These are phyloP conservation scores for Anorthoa munda DNA, from an alignment of 2,888 invertebrate genomes.

Conservation along the genomic window DNA sequence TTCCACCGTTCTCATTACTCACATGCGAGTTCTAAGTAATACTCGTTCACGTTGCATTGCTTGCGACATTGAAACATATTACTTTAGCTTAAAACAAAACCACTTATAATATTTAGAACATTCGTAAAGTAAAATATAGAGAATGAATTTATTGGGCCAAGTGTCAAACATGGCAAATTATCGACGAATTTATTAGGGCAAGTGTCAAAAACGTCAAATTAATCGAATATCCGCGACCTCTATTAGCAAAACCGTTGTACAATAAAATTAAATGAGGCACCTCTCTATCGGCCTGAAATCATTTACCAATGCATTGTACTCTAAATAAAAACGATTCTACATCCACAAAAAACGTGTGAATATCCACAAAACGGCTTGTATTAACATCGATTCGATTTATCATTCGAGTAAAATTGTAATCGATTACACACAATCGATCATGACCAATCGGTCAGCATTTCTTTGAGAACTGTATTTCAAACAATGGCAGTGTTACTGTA, in stretches of 20 bases:
- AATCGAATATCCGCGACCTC: constrained; percentile 7
- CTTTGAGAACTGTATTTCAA: constrained; percentile 69
- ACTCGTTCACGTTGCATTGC: constrained; percentile 17
- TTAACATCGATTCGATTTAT: constrained; percentile 71
- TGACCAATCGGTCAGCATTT: constrained; percentile 68
- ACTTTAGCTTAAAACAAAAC: not conserved
- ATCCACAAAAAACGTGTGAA: constrained; percentile 62
- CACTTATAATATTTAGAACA: not conserved
- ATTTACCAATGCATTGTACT: constrained; percentile 24
- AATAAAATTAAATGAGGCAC: constrained; percentile 11
- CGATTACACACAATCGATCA: constrained; percentile 70
- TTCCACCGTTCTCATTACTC: constrained; percentile 74
- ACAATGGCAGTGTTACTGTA: constrained; percentile 72
- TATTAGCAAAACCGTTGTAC: constrained; percentile 15
- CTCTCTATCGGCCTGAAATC: constrained; percentile 23
- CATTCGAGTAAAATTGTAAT: constrained; percentile 66
- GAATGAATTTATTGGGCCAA: not conserved
- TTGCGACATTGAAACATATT: constrained; percentile 7
- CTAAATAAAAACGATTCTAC: constrained; percentile 31
- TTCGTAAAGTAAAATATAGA: not conserved
- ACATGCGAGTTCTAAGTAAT: constrained; percentile 66
- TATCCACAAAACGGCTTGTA: constrained; percentile 42
- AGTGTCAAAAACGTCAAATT: constrained; percentile 5
- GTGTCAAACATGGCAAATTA: constrained; percentile 9
- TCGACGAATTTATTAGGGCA: not conserved